phyloP scores from a whole-genome alignment of 2,113 vertebrate species.

The Melanostigma gelatinosum region DNA sequence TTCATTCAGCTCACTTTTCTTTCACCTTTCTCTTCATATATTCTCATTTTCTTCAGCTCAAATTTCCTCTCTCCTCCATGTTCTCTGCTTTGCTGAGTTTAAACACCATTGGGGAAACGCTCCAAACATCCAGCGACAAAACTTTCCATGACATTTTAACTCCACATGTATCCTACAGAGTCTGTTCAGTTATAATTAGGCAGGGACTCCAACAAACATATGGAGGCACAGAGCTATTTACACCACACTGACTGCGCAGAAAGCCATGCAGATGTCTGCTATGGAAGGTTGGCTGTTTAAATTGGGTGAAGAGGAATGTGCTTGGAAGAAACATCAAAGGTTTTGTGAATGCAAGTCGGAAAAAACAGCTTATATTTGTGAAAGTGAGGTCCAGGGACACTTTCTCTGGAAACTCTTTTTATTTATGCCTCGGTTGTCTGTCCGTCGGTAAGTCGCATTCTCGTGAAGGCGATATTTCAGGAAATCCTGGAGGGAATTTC shows the following conservation, averaged over 20 bases:
- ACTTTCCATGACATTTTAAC: constrained; percentile 28
- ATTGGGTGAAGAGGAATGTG: not conserved
- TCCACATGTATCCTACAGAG: constrained; percentile 7
- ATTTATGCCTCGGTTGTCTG: too few relatives aligned
- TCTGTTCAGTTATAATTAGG: constrained; percentile 51
- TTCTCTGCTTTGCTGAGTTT: not conserved
- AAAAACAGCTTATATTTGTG: not conserved
- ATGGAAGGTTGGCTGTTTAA: not conserved
- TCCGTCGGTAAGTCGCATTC: too few relatives aligned
- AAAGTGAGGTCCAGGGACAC: not conserved
- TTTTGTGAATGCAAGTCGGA: not conserved
- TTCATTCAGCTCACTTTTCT: not conserved
- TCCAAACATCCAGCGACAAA: constrained; percentile 6
- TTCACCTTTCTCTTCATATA: not conserved
- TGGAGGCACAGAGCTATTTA: constrained; percentile 38
- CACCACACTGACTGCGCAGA: constrained; percentile 3
- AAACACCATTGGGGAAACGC: not conserved
- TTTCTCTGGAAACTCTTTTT: not conserved
- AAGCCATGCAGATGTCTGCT: not conserved
- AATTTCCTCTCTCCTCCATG: not conserved
- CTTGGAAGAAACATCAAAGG: not conserved
- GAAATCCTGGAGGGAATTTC: too few relatives aligned
- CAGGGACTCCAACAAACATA: constrained; percentile 42
- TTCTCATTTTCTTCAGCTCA: not conserved
- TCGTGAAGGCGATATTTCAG: too few relatives aligned